Conservation (phyloP, 2,888 invertebrate genomes). For the Lasioglossum calceatum region DNA sequence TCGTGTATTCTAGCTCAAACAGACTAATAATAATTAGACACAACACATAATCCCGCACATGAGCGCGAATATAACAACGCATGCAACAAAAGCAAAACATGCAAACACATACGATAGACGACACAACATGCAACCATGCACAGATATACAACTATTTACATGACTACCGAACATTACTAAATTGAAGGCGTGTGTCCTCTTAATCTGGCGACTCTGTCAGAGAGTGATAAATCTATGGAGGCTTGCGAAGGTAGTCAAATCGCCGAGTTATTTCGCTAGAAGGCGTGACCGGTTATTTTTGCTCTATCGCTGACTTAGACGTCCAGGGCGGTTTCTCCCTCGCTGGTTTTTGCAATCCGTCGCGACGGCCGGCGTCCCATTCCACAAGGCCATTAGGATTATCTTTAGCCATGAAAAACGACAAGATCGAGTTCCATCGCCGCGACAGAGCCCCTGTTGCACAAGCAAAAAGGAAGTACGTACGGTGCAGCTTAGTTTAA, state of each 20-base stretch:
- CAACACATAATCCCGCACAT: no score
- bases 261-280: constrained; percentile 38
- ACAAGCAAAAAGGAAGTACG: constrained; percentile 20
- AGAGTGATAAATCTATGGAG: constrained; percentile 17
- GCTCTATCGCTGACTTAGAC: constrained; percentile 36
- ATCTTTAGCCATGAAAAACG: constrained; percentile 69
- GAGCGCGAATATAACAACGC: no score
- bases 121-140: no score
- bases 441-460: constrained; percentile 13
- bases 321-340: constrained; percentile 44
- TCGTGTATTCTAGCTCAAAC: no score
- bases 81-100: no score
- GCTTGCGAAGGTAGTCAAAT: constrained; percentile 23
- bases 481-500: constrained; percentile 8
- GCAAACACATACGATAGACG: no score
- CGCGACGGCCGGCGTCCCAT: constrained; percentile 61
- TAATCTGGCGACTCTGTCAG: background rate
- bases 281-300: constrained; percentile 61
- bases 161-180: no score
- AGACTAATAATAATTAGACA: no score
- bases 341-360: constrained; percentile 62
- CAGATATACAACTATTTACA: no score
- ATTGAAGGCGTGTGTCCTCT: no score
- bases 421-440: constrained; percentile 51
- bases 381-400: constrained; percentile 68